These are phyloP conservation scores for Oxycera nigricornis DNA, from an alignment of 2,888 invertebrate species.

Conservation along the genomic window DNA sequence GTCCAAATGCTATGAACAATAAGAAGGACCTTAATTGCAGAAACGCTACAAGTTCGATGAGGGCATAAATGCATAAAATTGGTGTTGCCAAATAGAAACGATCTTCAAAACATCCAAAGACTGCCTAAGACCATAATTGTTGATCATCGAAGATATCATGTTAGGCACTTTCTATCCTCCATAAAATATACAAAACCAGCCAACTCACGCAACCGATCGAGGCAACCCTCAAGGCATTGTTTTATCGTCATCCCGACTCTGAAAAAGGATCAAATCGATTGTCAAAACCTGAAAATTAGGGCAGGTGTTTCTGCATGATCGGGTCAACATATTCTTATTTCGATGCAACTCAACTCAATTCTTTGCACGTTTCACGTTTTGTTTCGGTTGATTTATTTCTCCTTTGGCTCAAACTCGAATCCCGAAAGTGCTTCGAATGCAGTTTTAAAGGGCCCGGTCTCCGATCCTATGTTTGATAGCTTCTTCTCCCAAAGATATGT, in stretches of 20 bases:
- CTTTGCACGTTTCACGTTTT: slow-evolving; percentile 21
- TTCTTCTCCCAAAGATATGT: too few relatives aligned
- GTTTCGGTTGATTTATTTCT: slow-evolving; percentile 38
- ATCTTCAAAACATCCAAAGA: neutral
- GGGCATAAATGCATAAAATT: neutral
- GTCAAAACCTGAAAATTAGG: slow-evolving; percentile 41
- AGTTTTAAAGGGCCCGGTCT: neutral
- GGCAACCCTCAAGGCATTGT: neutral
- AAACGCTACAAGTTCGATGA: neutral
- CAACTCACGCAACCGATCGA: neutral
- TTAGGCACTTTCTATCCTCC: neutral
- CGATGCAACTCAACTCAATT: neutral
- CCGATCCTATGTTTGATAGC: neutral
- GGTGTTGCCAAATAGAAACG: neutral
- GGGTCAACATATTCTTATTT: slow-evolving; percentile 35
- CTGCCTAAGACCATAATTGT: neutral
- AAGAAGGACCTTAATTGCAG: neutral
- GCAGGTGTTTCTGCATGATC: slow-evolving; percentile 47
- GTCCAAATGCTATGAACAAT: neutral
- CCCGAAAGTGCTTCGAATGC: neutral
- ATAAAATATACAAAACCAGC: neutral
- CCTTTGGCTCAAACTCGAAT: neutral
- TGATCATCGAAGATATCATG: too few relatives aligned
- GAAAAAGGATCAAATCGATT: slow-evolving; percentile 13
- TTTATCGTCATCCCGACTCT: neutral